Evolutionary conservation across 2,888 invertebrate species (phyloP).

Genomic region (Peribatodes rhomboidaria): DNA sequence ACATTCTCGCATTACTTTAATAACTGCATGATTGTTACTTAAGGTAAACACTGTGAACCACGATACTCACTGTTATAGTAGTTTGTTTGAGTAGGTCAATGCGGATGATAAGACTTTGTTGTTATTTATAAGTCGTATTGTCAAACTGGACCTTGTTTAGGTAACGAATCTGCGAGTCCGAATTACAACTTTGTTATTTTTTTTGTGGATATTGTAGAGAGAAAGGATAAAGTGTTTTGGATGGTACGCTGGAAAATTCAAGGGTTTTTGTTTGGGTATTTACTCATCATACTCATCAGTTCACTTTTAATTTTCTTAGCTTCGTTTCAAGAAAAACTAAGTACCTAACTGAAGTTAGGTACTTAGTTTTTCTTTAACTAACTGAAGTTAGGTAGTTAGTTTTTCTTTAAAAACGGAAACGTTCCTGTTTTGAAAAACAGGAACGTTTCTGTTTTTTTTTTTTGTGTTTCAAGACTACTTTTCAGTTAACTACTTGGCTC

Average conservation of each 20-base stretch:
- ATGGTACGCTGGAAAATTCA: background rate
- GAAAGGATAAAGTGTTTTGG: background rate
- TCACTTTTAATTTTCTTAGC: too few species aligned
- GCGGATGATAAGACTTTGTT: constrained; percentile 61
- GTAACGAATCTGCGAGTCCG: background rate
- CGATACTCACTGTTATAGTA: constrained; percentile 53
- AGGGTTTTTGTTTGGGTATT: too few species aligned
- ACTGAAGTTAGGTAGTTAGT: too few species aligned
- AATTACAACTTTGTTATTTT: background rate
- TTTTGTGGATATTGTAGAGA: background rate
- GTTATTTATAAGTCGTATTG: constrained; percentile 39
- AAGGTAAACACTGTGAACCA: constrained; percentile 77
- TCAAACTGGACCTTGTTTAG: background rate
- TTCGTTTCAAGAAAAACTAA: too few species aligned
- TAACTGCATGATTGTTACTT: constrained; percentile 76
- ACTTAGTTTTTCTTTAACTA: too few species aligned
- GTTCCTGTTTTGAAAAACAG: too few species aligned
- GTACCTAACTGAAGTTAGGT: too few species aligned
- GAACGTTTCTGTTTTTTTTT: too few species aligned
- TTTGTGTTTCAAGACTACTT: too few species aligned
- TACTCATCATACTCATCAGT: too few species aligned
- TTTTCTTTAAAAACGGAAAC: too few species aligned
- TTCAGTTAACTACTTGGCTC: too few species aligned
- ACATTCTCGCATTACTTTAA: constrained; percentile 76
- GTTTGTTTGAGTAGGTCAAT: constrained; percentile 69